Percentiles rank a stretch among this genome's conserved stretches.
phyloP scores from a whole-genome alignment of 2,797 vertebrate genomes.

The Sebastes taczanowskii region DNA sequence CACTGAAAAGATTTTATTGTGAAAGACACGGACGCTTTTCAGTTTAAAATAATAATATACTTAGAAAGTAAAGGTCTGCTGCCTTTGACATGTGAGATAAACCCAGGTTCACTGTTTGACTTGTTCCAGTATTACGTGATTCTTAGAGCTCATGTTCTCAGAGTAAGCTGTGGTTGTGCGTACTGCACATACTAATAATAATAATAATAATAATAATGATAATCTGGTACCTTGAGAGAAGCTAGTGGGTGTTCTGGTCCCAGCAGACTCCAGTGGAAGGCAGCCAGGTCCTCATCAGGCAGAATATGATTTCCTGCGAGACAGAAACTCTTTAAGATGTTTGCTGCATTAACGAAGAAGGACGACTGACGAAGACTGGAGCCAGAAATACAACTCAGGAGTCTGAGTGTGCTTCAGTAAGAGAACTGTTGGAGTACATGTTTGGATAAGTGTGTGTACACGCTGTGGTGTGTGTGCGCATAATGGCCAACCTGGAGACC shows the following conservation, averaged over 20 bases:
- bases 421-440: no score
- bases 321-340: conserved; percentile 23
- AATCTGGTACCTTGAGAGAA: conserved; percentile 91
- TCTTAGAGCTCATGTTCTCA: not conserved
- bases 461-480: not conserved
- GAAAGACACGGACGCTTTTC: not conserved
- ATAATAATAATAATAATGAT: not conserved
- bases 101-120: not conserved
- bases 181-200: not conserved
- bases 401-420: not conserved
- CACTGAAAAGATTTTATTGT: not conserved
- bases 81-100: not conserved
- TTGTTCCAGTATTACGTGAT: not conserved
- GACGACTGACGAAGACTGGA: not conserved
- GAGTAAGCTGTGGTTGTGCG: not conserved
- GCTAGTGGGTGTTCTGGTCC: conserved; percentile 95
- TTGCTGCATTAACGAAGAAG: conserved; percentile 19
- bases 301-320: conserved; percentile 92
- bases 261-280: conserved; percentile 95
- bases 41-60: not conserved
- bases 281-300: conserved; percentile 94
- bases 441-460: not conserved
- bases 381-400: not conserved
- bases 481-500: no score
- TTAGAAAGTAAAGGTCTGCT: not conserved